Evolutionary conservation across 2,113 vertebrate species (phyloP), one percentile per base, ranked within the genome.

Genomic region (Eolophus roseicapilla): DNA sequence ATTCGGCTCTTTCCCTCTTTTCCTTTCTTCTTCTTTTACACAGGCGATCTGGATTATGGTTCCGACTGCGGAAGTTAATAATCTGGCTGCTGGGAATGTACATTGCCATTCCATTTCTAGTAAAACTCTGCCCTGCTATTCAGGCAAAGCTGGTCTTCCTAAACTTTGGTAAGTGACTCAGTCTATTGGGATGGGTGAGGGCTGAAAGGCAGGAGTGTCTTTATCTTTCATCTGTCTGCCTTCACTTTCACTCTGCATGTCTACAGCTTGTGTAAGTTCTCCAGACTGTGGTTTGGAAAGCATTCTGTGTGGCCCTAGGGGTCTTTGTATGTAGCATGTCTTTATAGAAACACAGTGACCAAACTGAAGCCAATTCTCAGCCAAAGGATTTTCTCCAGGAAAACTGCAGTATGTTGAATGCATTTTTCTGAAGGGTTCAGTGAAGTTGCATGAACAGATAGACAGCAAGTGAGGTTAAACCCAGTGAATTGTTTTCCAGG

Each of bases 111-210:
- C 99, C 99, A 5, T 97, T 99, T 96, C 95, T 99, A 63, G 94
- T 99, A 85, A 99, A 99, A 96, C 98, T 99, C 35, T 99, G 98
- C 95, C 99, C 99, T 59, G 98, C 98, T 96, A 99, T 99, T 96
- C 99, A 99, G 97, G 98, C 99, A 75, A 99, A 99, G 95, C 98
- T 99, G 85, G 98, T 99, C 97, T 99, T 99, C 98, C 98, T 99
- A 95, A 99, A 99, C 98, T 99, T 99, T 27, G 99, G 99, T 99
- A 96, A 99, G 99, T 98, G 67, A 27, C 60, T 62, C 20, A 9
- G 25, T 18, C 4, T 25, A 3, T 7, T 65, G 63, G 28, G 28
- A 9, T 53, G 49, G 63, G 19, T 85, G 41, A 88, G 31, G 82
- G 62, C 49, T 46, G 19, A 50, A 68, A 23, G 84, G 59, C 19